phyloP scores from a whole-genome alignment of 2,888 invertebrate species.

The Thera britannica region DNA sequence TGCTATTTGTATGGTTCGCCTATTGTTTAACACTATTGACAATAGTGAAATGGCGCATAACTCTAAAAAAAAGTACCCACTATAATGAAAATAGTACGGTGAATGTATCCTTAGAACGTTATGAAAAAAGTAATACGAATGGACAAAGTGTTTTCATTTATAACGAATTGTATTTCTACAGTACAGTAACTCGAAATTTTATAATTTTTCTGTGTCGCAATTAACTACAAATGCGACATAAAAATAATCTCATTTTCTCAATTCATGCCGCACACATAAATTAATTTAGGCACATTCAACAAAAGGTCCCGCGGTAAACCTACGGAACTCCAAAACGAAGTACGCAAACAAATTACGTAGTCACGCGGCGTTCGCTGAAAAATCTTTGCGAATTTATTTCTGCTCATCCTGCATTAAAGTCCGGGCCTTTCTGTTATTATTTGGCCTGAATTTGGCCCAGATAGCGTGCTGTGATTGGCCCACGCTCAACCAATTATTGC shows the following conservation, averaged over 20 bases:
- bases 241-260: slow-evolving; percentile 38
- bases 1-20: no score
- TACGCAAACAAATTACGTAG: slow-evolving; percentile 67
- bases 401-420: slow-evolving; percentile 66
- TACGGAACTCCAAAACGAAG: slow-evolving; percentile 48
- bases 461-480: slow-evolving; percentile 19
- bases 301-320: slow-evolving; percentile 33
- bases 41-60: no score
- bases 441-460: slow-evolving; percentile 44
- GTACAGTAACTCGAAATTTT: neutral
- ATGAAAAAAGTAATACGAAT: no score
- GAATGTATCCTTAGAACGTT: no score
- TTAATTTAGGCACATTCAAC: slow-evolving; percentile 37
- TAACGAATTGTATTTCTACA: neutral
- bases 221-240: slow-evolving; percentile 39
- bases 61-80: no score
- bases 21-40: no score
- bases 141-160: neutral
- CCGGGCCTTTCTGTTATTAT: slow-evolving; percentile 63
- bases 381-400: slow-evolving; percentile 73
- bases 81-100: no score
- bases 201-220: slow-evolving; percentile 17
- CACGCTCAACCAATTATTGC: slow-evolving; percentile 19
- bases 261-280: slow-evolving; percentile 38
- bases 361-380: slow-evolving; percentile 67